Base-by-base conservation (phyloP, 2,113 vertebrate species). In the Fulmarus glacialis region DNA sequence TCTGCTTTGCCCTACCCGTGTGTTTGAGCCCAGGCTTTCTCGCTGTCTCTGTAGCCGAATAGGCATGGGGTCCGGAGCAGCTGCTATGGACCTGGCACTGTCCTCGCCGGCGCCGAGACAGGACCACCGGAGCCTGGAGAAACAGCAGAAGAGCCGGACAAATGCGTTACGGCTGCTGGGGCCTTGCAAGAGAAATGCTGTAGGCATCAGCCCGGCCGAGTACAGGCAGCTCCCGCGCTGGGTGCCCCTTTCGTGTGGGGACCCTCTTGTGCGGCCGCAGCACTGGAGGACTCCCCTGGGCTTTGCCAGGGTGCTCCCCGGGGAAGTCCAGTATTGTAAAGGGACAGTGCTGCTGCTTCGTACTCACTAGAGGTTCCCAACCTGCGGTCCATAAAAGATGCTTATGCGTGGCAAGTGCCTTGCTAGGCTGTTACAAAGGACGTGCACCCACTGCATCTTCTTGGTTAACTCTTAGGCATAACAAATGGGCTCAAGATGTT, bases 151-250 rank as follows among this genome's bases (percentile, higher is more conserved):
- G 43, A 38, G 53, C n/a, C 30, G 58, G 34, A 83, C 9, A 58
- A 63, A 52, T 17, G 22, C 2, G 4, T 30, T 84, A 67, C 1
- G 5, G 17, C 63, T 48, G 8, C 38, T 0, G 0, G n/a, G 42
- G 21, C 48, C 58, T 48, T 77, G 47, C 56, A 75, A 53, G 85
- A 87, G 68, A 50, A 71, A 13, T 50, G 27, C 42, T 58, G 8
- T 8, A 43, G 52, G 23, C 34, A 36, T 70, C 32, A 63, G 48
- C 29, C 68, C 3, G 2, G 55, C 16, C 15, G 6, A 16, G 30
- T n/a, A 24, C 18, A 27, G 34, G 8, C 18, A 40, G 50, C 21
- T 42, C 45, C 67, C 1, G 0, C 0, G 2, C 55, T 45, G 36
- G 17, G 36, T n/a, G 9, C 6, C 18, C 9, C 34, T 64, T 40